Evolutionary conservation across 1,140 invertebrate genomes (phyloP).

Genomic region (Battus philenor): DNA sequence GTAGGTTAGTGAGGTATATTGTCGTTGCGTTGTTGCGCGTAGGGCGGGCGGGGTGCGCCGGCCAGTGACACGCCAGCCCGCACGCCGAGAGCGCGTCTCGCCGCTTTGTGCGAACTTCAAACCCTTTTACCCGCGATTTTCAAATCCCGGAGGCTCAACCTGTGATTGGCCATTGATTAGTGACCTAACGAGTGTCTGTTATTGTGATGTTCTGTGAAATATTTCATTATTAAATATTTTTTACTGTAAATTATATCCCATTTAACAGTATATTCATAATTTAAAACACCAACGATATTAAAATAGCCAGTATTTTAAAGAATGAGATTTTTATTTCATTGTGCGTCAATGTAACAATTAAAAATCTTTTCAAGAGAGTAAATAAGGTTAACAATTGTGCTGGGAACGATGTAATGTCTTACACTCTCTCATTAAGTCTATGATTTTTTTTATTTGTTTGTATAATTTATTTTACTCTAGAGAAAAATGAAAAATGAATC

Average conservation of each 20-base stretch:
- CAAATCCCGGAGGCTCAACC: constrained; percentile 13
- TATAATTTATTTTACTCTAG: constrained; percentile 4
- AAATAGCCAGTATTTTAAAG: too few species aligned
- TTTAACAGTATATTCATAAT: too few species aligned
- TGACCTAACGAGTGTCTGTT: constrained; percentile 11
- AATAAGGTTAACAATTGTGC: constrained; percentile 14
- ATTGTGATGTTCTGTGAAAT: background rate
- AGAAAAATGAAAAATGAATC: too few species aligned
- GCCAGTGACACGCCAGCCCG: constrained; percentile 51
- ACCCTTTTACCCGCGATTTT: constrained; percentile 2
- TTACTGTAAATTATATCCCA: too few species aligned
- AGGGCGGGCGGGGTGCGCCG: constrained; percentile 38
- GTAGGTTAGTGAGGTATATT: constrained; percentile 14
- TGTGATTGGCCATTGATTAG: constrained; percentile 20
- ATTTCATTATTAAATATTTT: too few species aligned
- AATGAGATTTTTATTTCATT: too few species aligned
- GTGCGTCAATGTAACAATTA: constrained; percentile 9
- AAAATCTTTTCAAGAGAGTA: constrained; percentile 7
- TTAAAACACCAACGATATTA: too few species aligned
- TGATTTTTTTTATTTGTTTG: background rate
- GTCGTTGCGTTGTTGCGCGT: constrained; percentile 44
- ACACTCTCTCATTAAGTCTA: constrained; percentile 7
- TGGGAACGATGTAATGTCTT: constrained; percentile 12
- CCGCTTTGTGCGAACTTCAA: constrained; percentile 16
- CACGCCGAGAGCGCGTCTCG: constrained; percentile 45